phyloP scores from a whole-genome alignment of 2,888 invertebrate species.

The Synanthedon vespiformis region DNA sequence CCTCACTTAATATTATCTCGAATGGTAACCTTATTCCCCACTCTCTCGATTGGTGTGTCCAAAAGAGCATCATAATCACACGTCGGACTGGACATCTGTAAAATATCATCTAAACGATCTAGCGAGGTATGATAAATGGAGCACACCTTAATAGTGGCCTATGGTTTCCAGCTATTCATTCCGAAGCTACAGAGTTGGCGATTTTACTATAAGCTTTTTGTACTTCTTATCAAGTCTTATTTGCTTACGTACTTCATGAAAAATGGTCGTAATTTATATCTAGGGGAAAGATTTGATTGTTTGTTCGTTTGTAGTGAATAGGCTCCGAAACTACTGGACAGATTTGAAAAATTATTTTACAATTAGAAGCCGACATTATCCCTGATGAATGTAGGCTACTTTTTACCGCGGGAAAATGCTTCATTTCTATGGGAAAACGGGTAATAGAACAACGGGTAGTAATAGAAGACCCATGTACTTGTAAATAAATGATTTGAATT shows the following conservation, averaged over 20 bases:
- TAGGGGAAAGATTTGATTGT: no score
- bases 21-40: conserved; percentile 10
- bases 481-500: no score
- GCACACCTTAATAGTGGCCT: conserved; percentile 38
- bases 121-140: conserved; percentile 50
- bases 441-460: no score
- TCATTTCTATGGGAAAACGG: no score
- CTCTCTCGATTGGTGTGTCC: conserved; percentile 34
- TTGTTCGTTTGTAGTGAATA: no score
- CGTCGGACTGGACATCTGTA: conserved; percentile 36
- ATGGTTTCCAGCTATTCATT: conserved; percentile 17
- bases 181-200: conserved; percentile 19
- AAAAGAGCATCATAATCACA: conserved; percentile 20
- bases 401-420: no score
- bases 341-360: no score
- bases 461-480: no score
- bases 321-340: no score
- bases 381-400: no score
- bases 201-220: not conserved
- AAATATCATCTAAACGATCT: conserved; percentile 50
- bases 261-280: no score
- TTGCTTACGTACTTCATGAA: not conserved
- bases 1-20: not conserved
- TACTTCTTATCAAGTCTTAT: not conserved
- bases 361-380: no score